Evolutionary conservation across 2,113 vertebrate species (phyloP).

Genomic region (Mastomys coucha): DNA sequence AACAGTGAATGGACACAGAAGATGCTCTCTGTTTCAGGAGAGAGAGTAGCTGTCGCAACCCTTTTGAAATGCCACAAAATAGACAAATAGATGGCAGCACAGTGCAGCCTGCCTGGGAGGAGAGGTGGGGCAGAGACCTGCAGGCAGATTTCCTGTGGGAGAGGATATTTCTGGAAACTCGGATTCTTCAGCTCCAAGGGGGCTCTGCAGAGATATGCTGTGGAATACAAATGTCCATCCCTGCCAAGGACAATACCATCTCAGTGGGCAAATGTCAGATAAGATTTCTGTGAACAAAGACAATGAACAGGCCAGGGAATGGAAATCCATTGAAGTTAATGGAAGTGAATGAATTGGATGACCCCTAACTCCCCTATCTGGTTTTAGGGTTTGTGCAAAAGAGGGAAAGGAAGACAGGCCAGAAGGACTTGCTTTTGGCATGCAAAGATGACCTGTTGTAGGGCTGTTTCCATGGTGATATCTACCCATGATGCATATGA

Average conservation of each 20-base stretch:
- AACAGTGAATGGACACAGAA: background rate
- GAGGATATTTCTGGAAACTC: conserved; percentile 49
- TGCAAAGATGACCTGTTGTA: background rate
- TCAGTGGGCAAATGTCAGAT: background rate
- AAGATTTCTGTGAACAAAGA: conserved; percentile 46
- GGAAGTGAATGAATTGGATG: background rate
- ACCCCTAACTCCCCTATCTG: background rate
- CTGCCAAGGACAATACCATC: background rate
- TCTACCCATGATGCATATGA: background rate
- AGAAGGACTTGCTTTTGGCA: background rate
- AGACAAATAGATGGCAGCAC: background rate
- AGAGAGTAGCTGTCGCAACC: background rate
- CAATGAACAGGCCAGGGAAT: background rate
- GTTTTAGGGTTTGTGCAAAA: conserved; percentile 1
- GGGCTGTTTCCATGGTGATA: background rate
- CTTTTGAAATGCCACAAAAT: background rate
- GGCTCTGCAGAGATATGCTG: background rate
- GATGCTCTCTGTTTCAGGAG: background rate
- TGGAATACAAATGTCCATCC: conserved; percentile 3
- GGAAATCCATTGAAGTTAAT: conserved; percentile 28
- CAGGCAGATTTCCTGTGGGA: background rate
- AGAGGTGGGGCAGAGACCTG: background rate
- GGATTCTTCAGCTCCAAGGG: conserved; percentile 25
- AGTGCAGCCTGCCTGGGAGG: background rate
- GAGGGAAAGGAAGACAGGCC: background rate